Base-by-base conservation (phyloP, 2,888 invertebrate genomes). In the Hydrotaea cyrtoneurina region DNA sequence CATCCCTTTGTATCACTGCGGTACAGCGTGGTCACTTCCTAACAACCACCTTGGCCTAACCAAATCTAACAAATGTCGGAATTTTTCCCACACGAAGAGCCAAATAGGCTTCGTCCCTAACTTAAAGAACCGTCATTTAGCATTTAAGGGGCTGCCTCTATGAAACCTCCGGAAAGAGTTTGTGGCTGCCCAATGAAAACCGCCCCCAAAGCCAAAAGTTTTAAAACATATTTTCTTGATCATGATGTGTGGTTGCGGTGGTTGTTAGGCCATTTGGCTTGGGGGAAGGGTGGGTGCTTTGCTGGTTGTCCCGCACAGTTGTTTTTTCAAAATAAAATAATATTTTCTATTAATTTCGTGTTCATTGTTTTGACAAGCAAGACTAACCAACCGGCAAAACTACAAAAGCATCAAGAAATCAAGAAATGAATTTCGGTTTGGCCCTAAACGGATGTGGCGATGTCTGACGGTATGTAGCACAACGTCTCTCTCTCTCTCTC, bases 221-320 rank as follows among this genome's bases (percentile, higher is more conserved):
- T 39, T 39, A 8, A 4, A 39, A 39, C 3, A 39, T 4, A 50
- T 50, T 59, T 59, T 59, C 26, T 21, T 59, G 1, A n/a, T 50
- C 15, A n/a, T 50, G n/a, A 43, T 43, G 4, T 31, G 21, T 31
- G 31, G 31, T 31, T 31, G 15, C 11, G 15, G 7, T 15, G 13
- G 8, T 26, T 1, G 26, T 31, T 26, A 62, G 26, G 31, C 31
- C 31, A 31, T 31, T 31, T 31, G 62, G 31, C 17, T 62, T 62
- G 62, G 8, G 62, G 4, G 8, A 5, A 62, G 50, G 7, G 2
- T 31, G 31, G 3, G 31, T 31, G 31, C 3, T 2, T 4, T 31
- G 31, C 31, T 31, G 31, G n/a, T 5, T 59, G 59, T 59, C 62
- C n/a, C 10, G 31, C 31, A 62, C 62, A 62, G 31, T 62, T 62